Conservation (phyloP, 2,888 invertebrate genomes). For the Zhuqinia jingwanae region DNA sequence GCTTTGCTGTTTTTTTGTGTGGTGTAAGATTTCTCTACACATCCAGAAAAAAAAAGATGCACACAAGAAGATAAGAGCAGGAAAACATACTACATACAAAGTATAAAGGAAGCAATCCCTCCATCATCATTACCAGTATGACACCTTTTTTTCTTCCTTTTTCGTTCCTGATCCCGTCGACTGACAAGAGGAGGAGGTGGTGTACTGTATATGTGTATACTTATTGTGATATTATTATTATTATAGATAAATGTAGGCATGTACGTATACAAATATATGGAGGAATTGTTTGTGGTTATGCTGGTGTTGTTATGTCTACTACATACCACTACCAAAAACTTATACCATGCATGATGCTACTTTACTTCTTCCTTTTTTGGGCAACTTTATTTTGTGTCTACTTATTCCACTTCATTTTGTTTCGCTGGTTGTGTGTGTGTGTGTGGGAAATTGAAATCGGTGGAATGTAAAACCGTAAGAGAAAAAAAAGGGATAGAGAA, state of each 20-base stretch:
- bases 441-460: neutral
- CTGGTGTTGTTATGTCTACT: neutral
- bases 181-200: neutral
- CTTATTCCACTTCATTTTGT: conserved; percentile 1
- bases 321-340: too few relatives aligned
- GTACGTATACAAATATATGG: neutral
- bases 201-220: too few relatives aligned
- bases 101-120: conserved; percentile 56
- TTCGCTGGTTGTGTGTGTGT: neutral
- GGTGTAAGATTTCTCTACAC: neutral
- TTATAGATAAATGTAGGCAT: too few relatives aligned
- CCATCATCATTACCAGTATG: conserved; percentile 61
- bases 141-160: conserved; percentile 35
- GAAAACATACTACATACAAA: conserved; percentile 1
- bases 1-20: neutral
- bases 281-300: conserved; percentile 20
- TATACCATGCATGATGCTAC: too few relatives aligned
- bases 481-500: too few relatives aligned
- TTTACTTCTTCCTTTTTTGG: neutral
- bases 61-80: neutral
- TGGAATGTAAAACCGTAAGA: neutral
- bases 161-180: conserved; percentile 5
- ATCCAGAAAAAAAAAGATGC: neutral
- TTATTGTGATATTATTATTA: too few relatives aligned
- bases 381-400: conserved; percentile 3